Percentiles rank a stretch among this genome's conserved stretches.
These are phyloP conservation scores for Poeciliopsis retropinna DNA, from an alignment of 2,113 vertebrate genomes.

Conservation along the genomic window DNA sequence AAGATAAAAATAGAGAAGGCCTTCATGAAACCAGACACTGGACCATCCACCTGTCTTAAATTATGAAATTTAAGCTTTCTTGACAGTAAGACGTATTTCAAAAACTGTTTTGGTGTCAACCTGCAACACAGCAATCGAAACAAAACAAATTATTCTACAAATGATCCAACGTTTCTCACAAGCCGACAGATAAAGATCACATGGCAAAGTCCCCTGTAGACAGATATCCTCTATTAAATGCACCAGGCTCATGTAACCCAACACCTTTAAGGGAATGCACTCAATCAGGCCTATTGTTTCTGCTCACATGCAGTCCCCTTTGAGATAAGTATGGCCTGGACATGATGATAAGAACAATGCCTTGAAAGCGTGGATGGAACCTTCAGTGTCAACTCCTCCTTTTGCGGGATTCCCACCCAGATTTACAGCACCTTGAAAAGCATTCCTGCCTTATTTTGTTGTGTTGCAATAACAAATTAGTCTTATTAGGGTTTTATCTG, in stretches of 20 bases:
- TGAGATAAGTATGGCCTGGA: slow-evolving; percentile 79
- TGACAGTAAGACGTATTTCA: too few relatives aligned
- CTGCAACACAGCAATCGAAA: slow-evolving; percentile 6
- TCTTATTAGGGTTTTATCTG: neutral
- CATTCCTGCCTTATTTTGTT: neutral
- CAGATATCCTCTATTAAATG: slow-evolving; percentile 80
- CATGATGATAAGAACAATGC: slow-evolving; percentile 76
- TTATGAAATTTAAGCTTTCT: neutral
- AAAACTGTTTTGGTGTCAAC: slow-evolving; percentile 6
- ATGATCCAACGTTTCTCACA: slow-evolving; percentile 56
- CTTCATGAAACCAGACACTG: neutral
- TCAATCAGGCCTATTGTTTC: slow-evolving; percentile 85
- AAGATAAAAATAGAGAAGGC: too few relatives aligned
- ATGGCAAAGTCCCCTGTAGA: slow-evolving; percentile 25
- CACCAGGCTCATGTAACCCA: slow-evolving; percentile 69
- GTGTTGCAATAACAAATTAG: neutral
- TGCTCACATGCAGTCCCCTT: slow-evolving; percentile 83
- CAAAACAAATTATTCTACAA: slow-evolving; percentile 59
- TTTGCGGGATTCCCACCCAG: slow-evolving; percentile 53
- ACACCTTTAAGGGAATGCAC: slow-evolving; percentile 82
- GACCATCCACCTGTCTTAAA: neutral
- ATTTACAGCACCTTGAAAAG: slow-evolving; percentile 24
- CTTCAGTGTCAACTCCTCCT: slow-evolving; percentile 68
- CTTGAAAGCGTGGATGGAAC: slow-evolving; percentile 77
- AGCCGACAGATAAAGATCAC: slow-evolving; percentile 64